Evolutionary conservation across 2,888 invertebrate species (phyloP), one percentile per base, ranked within the genome.

Genomic region (Steinernema carpocapsae): DNA sequence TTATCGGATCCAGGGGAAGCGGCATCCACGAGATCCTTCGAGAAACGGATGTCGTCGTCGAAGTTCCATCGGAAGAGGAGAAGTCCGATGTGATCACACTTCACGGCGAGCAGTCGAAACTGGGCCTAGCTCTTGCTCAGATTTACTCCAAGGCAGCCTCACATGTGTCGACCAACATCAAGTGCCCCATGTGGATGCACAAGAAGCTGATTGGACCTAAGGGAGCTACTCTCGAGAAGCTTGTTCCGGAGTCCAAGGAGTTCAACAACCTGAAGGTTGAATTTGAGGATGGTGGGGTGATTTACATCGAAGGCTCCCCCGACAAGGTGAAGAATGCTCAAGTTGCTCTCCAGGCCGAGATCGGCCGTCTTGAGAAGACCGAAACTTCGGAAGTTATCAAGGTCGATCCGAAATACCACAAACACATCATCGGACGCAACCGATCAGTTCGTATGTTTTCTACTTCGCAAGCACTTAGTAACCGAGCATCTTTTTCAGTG

Each of bases 391-490:
- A 92, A 75, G 94, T 94, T 87, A 91, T 96, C 85, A 91, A 92
- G 24, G 94, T 95, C 51, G 94, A 95, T 89, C 93, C 93, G 24
- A 93, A 93, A 88, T 93, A 93, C 89, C 96, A 94, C 89, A 95
- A 96, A 88, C 96, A 97, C 89, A 96, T 99, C 88, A 97, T 99
- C 89, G 99, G 97, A 80, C 95, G 95, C 89, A 92, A 91, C 88
- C 37, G 37, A 6, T 37, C 37, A 37, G 37, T 37, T 10, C 37
- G 37, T 37, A 37, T n/a, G n/a, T n/a, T n/a, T n/a, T n/a, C n/a
- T n/a, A n/a, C n/a, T n/a, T n/a, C n/a, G n/a, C n/a, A n/a, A n/a
- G n/a, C n/a, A n/a, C n/a, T 37, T 37, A 95, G 3, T 37, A 37
- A 37, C 37, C 95, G 1, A 17, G 17, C 19, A 1, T 76, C 43